These are phyloP conservation scores for Dastarcus helophoroides DNA, from an alignment of 2,888 invertebrate genomes.

Conservation along the genomic window DNA sequence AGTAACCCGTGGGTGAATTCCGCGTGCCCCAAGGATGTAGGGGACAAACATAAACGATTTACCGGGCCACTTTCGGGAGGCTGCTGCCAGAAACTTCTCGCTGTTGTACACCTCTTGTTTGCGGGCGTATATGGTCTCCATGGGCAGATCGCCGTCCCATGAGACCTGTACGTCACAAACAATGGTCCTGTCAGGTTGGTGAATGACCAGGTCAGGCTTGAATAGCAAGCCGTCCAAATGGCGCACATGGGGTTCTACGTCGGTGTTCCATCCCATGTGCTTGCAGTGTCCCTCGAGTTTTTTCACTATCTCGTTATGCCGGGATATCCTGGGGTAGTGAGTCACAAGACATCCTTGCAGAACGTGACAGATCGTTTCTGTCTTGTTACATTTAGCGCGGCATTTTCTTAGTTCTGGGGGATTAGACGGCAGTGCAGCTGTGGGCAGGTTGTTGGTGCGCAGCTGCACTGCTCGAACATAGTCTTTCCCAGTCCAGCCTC, in stretches of 20 bases:
- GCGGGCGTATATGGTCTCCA: neutral
- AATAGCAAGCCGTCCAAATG: no score
- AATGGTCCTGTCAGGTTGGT: neutral
- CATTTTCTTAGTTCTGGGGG: no score
- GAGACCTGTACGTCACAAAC: neutral
- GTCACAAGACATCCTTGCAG: no score
- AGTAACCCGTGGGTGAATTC: neutral
- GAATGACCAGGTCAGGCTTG: no score
- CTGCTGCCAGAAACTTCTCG: neutral
- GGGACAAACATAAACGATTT: neutral
- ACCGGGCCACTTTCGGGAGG: neutral
- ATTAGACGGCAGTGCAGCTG: no score
- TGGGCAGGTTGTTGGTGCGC: no score
- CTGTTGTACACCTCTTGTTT: neutral
- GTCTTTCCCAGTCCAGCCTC: no score
- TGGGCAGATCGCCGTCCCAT: neutral
- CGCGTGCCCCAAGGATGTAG: neutral
- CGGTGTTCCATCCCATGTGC: neutral
- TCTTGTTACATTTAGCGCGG: no score
- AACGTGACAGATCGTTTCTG: no score
- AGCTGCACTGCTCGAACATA: no score
- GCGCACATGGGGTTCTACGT: neutral
- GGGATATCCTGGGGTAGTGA: no score
- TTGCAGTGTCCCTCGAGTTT: neutral
- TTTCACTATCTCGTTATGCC: neutral